phyloP scores from a whole-genome alignment of 1,140 invertebrate species.

The Manduca sexta region DNA sequence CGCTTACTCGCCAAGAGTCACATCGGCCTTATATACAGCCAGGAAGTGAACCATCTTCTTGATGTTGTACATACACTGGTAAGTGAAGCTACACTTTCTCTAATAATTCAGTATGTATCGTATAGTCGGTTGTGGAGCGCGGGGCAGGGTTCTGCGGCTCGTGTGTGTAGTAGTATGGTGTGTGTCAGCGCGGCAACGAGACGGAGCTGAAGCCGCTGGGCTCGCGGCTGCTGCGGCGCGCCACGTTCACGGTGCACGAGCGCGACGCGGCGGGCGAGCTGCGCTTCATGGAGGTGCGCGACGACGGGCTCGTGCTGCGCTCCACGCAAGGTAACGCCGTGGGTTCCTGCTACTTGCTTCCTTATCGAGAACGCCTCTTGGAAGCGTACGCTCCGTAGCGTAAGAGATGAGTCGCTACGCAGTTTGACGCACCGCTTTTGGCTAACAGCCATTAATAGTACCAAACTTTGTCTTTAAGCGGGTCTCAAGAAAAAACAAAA shows the following conservation, averaged over 20 bases:
- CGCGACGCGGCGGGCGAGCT: conserved; percentile 94
- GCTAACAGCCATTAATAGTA: no score
- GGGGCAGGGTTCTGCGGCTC: no score
- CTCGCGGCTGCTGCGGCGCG: conserved; percentile 93
- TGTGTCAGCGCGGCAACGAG: conserved; percentile 91
- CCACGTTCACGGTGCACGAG: conserved; percentile 98
- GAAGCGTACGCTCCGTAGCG: no score
- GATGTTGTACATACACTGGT: conserved; percentile 97
- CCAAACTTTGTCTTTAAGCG: no score
- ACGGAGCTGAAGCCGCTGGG: conserved; percentile 95
- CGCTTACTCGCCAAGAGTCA: conserved; percentile 97
- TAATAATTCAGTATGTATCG: neutral
- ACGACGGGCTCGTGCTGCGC: conserved; percentile 96
- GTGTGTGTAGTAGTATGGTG: no score
- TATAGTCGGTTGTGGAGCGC: no score
- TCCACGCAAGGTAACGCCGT: conserved; percentile 84
- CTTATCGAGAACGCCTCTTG: no score
- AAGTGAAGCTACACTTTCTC: no score
- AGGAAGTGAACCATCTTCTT: conserved; percentile 96
- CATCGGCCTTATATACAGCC: conserved; percentile 97
- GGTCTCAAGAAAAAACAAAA: no score
- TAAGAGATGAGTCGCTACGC: no score
- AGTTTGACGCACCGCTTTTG: no score
- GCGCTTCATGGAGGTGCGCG: conserved; percentile 97
- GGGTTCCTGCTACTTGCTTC: no score